Evolutionary conservation across 2,888 invertebrate species (phyloP), one percentile per base, ranked within the genome.

Genomic region (Amphipyra tragopoginis): DNA sequence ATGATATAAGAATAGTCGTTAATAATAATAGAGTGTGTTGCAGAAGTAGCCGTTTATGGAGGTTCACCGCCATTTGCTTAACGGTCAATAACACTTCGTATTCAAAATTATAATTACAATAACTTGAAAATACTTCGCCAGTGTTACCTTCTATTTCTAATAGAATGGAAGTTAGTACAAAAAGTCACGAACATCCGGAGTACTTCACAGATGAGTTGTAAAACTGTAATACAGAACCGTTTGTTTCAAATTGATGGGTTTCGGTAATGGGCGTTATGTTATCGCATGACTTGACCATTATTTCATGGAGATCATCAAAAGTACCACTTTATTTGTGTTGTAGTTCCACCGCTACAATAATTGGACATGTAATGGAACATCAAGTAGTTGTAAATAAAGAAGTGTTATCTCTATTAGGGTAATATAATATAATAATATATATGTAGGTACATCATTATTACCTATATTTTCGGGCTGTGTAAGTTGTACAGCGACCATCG

Each of bases 221-320:
- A 84, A 87, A 83, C 83, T 79, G 82, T 84, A 80, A 74, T 80
- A 78, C 71, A 71, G 77, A 75, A 84, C 83, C 83, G 85, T 84
- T 86, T 84, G 79, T 72, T 83, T 65, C 76, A 82, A 86, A 86
- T 88, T 85, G 79, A 83, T 78, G 71, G 79, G 72, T 83, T 82
- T 80, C 68, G 70, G 72, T 73, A 75, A 81, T 81, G 75, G 58
- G 69, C 53, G 77, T 69, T 75, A 77, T 69, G 78, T 75, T 83
- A 84, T 84, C 77, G 84, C 82, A 85, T 87, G 86, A 86, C 83
- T 85, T 34, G 77, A 79, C 73, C 65, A 83, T 80, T 81, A 81
- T 75, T 79, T 75, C 66, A 77, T 71, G 56, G 56, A 36, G 54
- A 70, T 50, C 78, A 80, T 80, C 59, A 65, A 81, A 67, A 67